A percentile compares a stretch with the other conserved stretches of the same genome.
Evolutionary conservation across 2,797 vertebrate species (phyloP).

Genomic region (Octomys mimax): DNA sequence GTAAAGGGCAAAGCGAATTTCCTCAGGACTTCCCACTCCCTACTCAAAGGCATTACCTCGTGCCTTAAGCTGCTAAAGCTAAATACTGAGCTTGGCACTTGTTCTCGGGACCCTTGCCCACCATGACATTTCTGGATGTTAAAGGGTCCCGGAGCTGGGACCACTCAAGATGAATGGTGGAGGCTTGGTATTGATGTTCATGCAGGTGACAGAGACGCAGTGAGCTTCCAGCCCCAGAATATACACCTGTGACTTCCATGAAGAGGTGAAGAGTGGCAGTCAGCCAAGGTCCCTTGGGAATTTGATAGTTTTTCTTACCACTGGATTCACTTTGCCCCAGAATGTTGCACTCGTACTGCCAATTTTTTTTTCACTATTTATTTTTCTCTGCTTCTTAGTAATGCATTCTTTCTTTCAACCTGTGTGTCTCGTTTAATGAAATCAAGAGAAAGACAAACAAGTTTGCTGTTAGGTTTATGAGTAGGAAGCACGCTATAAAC

Average conservation of each 20-base stretch:
- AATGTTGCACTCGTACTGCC: neutral
- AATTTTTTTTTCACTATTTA: neutral
- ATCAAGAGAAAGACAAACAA: slow-evolving; percentile 58
- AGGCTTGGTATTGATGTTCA: neutral
- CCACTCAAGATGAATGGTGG: neutral
- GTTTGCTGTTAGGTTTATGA: slow-evolving; percentile 54
- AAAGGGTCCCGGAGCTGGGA: neutral
- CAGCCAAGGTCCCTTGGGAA: neutral
- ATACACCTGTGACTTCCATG: neutral
- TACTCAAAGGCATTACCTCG: neutral
- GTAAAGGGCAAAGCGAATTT: neutral
- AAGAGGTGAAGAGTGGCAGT: neutral
- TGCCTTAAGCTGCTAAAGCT: neutral
- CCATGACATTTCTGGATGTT: neutral
- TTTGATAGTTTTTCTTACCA: slow-evolving; percentile 15
- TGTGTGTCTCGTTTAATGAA: slow-evolving; percentile 65
- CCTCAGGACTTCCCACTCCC: neutral
- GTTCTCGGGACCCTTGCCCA: neutral
- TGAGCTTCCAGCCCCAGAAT: neutral
- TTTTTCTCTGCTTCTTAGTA: slow-evolving; percentile 28
- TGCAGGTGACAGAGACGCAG: neutral
- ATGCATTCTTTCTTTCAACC: slow-evolving; percentile 58
- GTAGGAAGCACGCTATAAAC: slow-evolving; percentile 59
- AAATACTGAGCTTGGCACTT: neutral
- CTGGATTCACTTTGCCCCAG: neutral